Evolutionary conservation across 2,888 invertebrate genomes (phyloP).

Genomic region (Tachina lurida): DNA sequence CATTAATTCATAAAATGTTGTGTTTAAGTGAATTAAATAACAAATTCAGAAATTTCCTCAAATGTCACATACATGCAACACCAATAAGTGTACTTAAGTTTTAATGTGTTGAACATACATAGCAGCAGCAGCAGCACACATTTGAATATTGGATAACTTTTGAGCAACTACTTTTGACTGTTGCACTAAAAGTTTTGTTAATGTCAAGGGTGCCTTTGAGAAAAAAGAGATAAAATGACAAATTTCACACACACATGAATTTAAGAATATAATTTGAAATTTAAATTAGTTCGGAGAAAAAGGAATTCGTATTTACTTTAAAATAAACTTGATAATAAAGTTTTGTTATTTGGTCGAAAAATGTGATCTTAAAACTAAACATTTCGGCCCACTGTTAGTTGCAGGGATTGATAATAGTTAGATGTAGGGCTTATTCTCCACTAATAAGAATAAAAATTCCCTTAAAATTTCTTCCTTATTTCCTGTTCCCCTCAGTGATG

Average conservation of each 20-base stretch:
- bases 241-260: neutral
- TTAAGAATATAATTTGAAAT: too few relatives aligned
- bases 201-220: conserved; percentile 52
- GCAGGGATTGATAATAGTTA: too few relatives aligned
- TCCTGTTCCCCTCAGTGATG: too few relatives aligned
- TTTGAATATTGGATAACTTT: neutral
- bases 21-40: neutral
- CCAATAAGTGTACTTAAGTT: neutral
- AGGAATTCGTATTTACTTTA: too few relatives aligned
- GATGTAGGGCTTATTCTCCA: too few relatives aligned
- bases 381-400: too few relatives aligned
- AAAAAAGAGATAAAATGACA: neutral
- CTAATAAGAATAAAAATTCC: too few relatives aligned
- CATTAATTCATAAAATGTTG: neutral
- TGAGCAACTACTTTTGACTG: conserved; percentile 23
- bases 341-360: too few relatives aligned
- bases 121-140: neutral
- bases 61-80: neutral
- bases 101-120: neutral
- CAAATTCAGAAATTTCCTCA: neutral
- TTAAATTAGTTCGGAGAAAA: neutral
- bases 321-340: too few relatives aligned
- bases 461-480: too few relatives aligned
- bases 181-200: neutral
- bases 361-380: too few relatives aligned